A percentile compares a stretch with the other conserved stretches of the same genome.
phyloP scores from a whole-genome alignment of 2,797 vertebrate genomes.

The Danio kyathit region DNA sequence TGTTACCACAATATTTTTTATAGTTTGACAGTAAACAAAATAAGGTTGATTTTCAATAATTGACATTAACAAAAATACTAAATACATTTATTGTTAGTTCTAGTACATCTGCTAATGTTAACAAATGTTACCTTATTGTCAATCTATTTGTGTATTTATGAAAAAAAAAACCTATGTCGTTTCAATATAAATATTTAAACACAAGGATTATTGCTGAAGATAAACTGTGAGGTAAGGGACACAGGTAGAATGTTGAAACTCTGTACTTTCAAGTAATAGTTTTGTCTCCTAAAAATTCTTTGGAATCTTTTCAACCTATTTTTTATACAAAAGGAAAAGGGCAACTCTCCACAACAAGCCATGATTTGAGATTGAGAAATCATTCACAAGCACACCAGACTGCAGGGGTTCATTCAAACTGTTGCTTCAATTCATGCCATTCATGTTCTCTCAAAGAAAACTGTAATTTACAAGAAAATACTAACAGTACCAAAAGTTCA shows the following conservation, averaged over 20 bases:
- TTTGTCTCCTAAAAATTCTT: neutral
- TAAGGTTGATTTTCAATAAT: no score
- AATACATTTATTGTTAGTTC: no score
- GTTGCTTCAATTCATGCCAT: neutral
- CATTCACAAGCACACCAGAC: neutral
- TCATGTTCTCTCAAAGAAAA: neutral
- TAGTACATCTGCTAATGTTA: no score
- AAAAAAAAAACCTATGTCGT: no score
- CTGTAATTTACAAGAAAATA: constrained; percentile 12
- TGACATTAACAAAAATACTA: no score
- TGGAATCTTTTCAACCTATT: neutral
- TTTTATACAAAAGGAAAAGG: neutral
- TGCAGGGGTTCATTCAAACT: neutral
- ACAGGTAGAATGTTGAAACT: neutral
- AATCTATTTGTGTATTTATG: no score
- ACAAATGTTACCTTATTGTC: no score
- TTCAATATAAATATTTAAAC: no score
- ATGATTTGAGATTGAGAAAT: neutral
- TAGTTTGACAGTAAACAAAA: no score
- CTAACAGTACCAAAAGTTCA: constrained; percentile 16
- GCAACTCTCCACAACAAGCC: neutral
- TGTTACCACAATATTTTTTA: no score
- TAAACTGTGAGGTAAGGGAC: no score
- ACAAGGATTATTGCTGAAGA: no score
- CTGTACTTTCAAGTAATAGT: neutral